Evolutionary conservation across 2,113 vertebrate species (phyloP).

Genomic region (Ceratotherium simum): DNA sequence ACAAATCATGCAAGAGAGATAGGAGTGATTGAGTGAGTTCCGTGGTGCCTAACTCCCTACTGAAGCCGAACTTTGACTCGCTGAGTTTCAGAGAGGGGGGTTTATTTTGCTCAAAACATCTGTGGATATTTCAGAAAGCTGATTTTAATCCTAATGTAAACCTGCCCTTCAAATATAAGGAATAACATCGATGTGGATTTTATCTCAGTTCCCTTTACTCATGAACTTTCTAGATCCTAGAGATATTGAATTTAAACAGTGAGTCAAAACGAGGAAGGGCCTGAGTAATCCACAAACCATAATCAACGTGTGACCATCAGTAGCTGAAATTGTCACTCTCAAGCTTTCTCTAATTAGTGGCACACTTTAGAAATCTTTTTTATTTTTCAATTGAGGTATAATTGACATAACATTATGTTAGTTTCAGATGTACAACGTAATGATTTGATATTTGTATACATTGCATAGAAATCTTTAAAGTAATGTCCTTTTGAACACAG

Average conservation of each 20-base stretch:
- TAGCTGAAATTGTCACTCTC: background rate
- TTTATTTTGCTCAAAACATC: background rate
- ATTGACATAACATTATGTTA: background rate
- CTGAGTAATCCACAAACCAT: no score
- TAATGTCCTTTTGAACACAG: background rate
- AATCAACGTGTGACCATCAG: background rate
- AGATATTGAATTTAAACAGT: background rate
- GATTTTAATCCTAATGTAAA: background rate
- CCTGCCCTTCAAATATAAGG: background rate
- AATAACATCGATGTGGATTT: background rate
- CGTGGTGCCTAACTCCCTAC: no score
- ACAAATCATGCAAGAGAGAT: background rate
- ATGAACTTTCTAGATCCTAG: background rate
- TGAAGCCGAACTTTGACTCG: background rate
- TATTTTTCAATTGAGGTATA: background rate
- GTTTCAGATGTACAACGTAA: background rate
- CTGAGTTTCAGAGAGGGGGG: background rate
- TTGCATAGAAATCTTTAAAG: background rate
- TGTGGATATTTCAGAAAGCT: conserved; percentile 1
- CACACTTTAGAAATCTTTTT: background rate
- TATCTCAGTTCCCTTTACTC: background rate
- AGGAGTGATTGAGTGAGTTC: background rate
- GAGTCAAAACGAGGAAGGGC: background rate
- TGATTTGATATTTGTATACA: background rate
- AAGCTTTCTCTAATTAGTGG: background rate